Base-by-base conservation (phyloP, 2,888 invertebrate species). In the Nomada flava region DNA sequence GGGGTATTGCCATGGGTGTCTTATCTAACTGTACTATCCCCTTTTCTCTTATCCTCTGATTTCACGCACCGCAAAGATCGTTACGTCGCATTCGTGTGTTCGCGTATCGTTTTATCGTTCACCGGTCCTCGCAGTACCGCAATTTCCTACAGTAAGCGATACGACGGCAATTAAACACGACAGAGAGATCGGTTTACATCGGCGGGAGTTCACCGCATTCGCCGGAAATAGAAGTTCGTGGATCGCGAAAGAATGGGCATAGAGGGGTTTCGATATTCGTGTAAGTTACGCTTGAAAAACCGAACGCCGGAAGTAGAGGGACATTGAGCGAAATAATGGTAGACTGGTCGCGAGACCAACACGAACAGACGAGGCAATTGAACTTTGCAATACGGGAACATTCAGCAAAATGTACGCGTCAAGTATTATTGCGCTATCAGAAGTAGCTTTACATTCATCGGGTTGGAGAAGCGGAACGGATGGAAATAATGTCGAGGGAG, bases 1-100 rank as follows among this genome's bases (percentile, higher is more conserved):
- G 47, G 63, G 52, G 53, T 55, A 63, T 63, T 53, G 63, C 62
- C 63, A 53, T 63, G 53, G 42, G 5, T 53, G 63, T 72, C 53
- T 72, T 63, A 72, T 44, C 52, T 63, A 53, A 63, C 50, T 52
- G 50, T 36, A 42, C 60, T 47, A 10, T 2, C 9, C n/a, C 9
- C 57, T n/a, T 57, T 15, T 53, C 20, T 1, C 59, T 20, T 36
- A 18, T 52, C 23, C 36, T 10, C 36, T 2, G 70, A 62, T 50
- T 29, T 60, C 11, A 36, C 52, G 29, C 36, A 3, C 20, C 7
- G 13, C 52, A 4, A 69, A 10, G 13, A 57, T 26, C 11, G 3
- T 18, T 11, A 18, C 23, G 11, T 26, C 15, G 26, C 26, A 9
- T 44, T 9, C 18, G 4, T 9, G 18, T 26, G n/a, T 3, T 18